Conservation (phyloP, 1,140 invertebrate genomes). For the Eufriesea mexicana region DNA sequence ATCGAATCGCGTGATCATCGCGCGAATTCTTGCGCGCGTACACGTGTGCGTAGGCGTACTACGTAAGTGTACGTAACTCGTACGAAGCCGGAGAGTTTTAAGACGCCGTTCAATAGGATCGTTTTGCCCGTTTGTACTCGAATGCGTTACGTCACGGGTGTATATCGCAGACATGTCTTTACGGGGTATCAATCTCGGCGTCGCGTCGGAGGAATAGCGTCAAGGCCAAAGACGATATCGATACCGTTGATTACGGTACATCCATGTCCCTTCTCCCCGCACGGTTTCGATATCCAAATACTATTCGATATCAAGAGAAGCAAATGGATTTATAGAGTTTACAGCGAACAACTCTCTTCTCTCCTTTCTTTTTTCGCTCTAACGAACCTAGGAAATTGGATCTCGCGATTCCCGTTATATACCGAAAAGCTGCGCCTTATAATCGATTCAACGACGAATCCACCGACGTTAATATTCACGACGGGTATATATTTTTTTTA, state of each 20-base stretch:
- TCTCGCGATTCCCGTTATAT: background rate
- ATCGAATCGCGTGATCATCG: background rate
- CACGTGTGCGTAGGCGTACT: too few species aligned
- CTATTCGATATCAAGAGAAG: background rate
- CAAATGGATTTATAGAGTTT: background rate
- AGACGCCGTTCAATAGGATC: background rate
- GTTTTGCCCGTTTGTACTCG: background rate
- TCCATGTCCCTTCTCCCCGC: background rate
- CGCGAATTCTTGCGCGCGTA: too few species aligned
- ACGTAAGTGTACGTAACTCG: too few species aligned
- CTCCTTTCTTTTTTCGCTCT: background rate
- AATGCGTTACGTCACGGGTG: background rate
- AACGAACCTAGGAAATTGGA: background rate
- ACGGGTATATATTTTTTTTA: background rate
- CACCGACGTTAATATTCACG: constrained; percentile 2
- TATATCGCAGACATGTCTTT: background rate
- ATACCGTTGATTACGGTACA: constrained; percentile 5
- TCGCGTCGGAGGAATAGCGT: background rate
- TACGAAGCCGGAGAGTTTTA: background rate
- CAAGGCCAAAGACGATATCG: constrained; percentile 9
- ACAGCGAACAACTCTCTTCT: background rate
- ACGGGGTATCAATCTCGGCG: background rate
- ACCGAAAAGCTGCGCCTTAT: background rate
- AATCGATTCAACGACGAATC: background rate
- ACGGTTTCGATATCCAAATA: background rate